Base-by-base conservation (phyloP, 2,797 vertebrate genomes). In the Pseudochromis fuscus region DNA sequence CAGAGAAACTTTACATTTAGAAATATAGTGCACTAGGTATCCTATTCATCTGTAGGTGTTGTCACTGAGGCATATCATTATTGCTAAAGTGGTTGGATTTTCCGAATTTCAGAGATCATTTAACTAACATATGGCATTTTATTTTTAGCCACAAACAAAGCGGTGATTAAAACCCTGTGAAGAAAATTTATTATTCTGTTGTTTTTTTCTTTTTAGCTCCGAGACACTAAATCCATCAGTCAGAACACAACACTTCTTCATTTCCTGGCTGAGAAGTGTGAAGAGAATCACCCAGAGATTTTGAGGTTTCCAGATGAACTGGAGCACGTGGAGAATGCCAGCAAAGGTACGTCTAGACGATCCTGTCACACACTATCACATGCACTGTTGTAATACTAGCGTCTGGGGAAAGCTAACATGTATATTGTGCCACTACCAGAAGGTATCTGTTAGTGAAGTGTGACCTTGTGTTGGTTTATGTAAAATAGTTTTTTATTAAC, bases 251-350 rank as follows among this genome's bases (percentile, higher is more conserved):
- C 97, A 0, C 92, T 99, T 27, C 79, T 99, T 72, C 95, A 99
- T 91, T 99, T 99, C 84, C 91, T 99, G 88, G 96, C 96, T 25
- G 96, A 97, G 75, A 94, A 95, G 75, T 97, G 96, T 88, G 97
- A 98, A 84, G 96, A 98, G 69, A 91, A 83, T 69, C 79, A 96
- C 78, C 67, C 86, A 0, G 95, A 96, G 50, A 96, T 99, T 67
- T 72, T 98, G 75, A 96, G 95, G 85, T 99, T 99, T 82, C 95
- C 96, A 3, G 97, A 99, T 8, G 98, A 99, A 67, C 88, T 99
- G 72, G 94, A 94, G 48, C 96, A 99, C 0, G 94, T 99, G 71
- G 98, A 99, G 37, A 96, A 79, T 58, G 97, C 97, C 69, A 98
- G 97, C 85, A 98, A 94, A 96, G 96, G 98, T 99, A 95, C 82